Percentiles rank a stretch among this genome's conserved stretches.
These are phyloP conservation scores for Phaethornis superciliosus DNA, from an alignment of 2,113 vertebrate genomes.

Conservation along the genomic window DNA sequence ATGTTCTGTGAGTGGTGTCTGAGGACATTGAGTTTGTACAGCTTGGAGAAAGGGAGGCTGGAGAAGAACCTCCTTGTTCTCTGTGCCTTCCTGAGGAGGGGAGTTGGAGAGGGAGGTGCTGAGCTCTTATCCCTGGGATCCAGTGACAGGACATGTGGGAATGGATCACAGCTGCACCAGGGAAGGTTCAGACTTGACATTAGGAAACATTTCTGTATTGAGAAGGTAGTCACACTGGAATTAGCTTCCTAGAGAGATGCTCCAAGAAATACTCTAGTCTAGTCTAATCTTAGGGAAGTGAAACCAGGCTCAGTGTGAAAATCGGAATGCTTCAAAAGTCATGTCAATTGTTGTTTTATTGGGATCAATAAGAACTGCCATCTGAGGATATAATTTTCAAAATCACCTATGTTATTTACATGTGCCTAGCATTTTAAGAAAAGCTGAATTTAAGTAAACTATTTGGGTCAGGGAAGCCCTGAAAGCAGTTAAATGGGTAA, in stretches of 20 bases:
- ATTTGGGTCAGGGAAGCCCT: neutral
- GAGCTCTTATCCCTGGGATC: neutral
- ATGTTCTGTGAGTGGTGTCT: neutral
- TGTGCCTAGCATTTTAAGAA: neutral
- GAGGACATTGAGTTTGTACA: neutral
- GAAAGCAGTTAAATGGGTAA: neutral
- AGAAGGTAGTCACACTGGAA: neutral
- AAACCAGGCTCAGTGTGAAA: neutral
- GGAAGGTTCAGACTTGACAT: neutral
- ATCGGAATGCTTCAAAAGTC: neutral
- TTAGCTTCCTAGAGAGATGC: neutral
- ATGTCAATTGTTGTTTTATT: neutral
- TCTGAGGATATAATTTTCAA: neutral
- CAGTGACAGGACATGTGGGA: fast-evolving
- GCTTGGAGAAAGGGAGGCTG: neutral
- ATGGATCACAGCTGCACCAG: neutral
- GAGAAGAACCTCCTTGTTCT: neutral
- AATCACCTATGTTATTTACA: neutral
- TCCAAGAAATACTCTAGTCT: neutral
- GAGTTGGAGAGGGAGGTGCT: neutral
- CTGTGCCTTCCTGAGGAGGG: neutral
- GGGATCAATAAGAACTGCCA: fast-evolving
- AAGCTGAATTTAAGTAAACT: neutral
- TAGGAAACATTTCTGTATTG: neutral
- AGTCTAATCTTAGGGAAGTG: neutral